These are phyloP conservation scores for Eudyptes chrysolophus DNA, from an alignment of 2,113 vertebrate species.

Conservation along the genomic window DNA sequence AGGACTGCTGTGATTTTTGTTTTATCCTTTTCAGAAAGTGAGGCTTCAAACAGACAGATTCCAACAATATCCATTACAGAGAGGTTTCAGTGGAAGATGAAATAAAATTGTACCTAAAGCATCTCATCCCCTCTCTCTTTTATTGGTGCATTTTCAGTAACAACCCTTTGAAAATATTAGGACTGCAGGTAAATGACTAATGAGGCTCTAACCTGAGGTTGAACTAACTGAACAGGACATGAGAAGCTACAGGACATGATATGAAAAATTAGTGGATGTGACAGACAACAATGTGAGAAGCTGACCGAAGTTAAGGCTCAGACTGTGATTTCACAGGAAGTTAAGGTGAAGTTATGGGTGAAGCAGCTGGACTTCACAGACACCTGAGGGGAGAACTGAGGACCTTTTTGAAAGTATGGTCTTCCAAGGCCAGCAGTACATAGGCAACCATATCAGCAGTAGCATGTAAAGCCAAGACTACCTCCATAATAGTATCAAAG, in stretches of 20 bases:
- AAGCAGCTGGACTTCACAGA: not conserved
- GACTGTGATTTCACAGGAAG: not conserved
- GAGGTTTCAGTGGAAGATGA: not conserved
- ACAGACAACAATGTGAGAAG: not conserved
- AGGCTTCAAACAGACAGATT: not conserved
- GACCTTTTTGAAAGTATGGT: not conserved
- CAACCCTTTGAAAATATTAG: not conserved
- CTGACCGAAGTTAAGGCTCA: not conserved
- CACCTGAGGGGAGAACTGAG: not conserved
- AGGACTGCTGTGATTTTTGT: not conserved
- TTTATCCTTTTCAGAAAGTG: not conserved
- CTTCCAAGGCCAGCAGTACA: not conserved
- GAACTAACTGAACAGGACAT: not conserved
- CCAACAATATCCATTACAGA: not conserved
- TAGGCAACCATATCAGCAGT: not conserved
- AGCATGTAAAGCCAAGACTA: not conserved
- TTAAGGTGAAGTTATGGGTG: not conserved
- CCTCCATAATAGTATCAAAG: not conserved
- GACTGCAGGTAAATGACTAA: not conserved
- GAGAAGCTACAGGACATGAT: not conserved
- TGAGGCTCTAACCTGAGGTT: not conserved
- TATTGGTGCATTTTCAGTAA: not conserved
- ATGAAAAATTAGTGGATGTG: not conserved
- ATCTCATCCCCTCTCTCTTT: not conserved
- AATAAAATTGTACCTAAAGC: not conserved